Percentiles rank a stretch among this genome's conserved stretches.
phyloP scores from a whole-genome alignment of 2,113 vertebrate genomes.

The Rattus norvegicus region DNA sequence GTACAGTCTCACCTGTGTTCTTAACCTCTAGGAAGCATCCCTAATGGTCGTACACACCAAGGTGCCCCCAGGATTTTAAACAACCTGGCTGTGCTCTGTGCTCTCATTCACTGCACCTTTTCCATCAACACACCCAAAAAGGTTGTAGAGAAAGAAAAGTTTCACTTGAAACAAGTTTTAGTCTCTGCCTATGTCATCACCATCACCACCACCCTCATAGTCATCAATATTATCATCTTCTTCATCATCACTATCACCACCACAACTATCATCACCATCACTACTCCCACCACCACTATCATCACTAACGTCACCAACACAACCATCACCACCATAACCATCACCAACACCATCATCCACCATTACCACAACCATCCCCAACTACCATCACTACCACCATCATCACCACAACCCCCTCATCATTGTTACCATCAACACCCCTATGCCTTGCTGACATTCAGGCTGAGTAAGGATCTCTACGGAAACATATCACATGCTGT shows the following conservation, averaged over 20 bases:
- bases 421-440: not conserved
- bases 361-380: no score
- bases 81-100: not conserved
- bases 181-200: not conserved
- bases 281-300: rapidly evolving
- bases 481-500: not conserved
- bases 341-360: no score
- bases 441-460: not conserved
- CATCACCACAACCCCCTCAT: no score
- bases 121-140: not conserved
- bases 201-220: not conserved
- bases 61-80: not conserved
- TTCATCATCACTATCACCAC: no score
- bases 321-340: no score
- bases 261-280: not conserved
- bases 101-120: not conserved
- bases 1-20: conserved; percentile 17
- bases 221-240: not conserved
- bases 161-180: not conserved
- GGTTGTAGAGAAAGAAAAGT: not conserved
- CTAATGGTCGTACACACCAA: not conserved
- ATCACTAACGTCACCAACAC: not conserved
- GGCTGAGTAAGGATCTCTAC: not conserved
- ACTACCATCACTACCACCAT: no score
- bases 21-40: not conserved